Conservation (phyloP, 30 jellyfish, hydroid and myxozoan genomes). For the Rhopilema esculentum region DNA sequence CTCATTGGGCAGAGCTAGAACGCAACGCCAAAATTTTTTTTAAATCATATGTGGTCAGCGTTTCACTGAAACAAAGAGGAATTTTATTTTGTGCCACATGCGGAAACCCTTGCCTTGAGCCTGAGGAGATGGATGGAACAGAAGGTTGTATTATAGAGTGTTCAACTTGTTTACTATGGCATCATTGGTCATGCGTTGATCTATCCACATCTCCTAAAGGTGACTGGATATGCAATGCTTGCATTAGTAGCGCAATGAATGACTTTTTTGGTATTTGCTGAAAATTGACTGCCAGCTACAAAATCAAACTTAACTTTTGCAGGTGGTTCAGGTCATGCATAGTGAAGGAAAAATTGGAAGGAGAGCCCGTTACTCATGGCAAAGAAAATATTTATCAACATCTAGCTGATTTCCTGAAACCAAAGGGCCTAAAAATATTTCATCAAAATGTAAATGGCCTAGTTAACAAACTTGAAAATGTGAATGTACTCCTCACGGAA, state of each 20-base stretch:
- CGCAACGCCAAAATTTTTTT: slow-evolving; percentile 20
- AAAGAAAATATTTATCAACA: slow-evolving; percentile 1
- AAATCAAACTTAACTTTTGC: no score
- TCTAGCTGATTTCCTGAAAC: slow-evolving; percentile 28
- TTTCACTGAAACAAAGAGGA: slow-evolving; percentile 6
- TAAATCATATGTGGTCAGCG: slow-evolving; percentile 18
- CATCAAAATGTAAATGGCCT: slow-evolving; percentile 30
- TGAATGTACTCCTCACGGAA: slow-evolving; percentile 36
- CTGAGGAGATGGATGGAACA: background rate
- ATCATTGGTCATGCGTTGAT: slow-evolving; percentile 18
- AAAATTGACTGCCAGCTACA: background rate
- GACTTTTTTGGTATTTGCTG: background rate
- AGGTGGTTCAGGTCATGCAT: slow-evolving; percentile 18
- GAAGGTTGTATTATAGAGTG: background rate
- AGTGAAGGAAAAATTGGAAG: slow-evolving; percentile 4
- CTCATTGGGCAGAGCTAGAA: slow-evolving; percentile 10
- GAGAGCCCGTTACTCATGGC: slow-evolving; percentile 19
- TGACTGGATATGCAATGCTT: background rate
- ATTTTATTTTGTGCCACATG: slow-evolving; percentile 11
- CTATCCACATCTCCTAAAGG: background rate
- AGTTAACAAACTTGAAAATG: slow-evolving; percentile 2
- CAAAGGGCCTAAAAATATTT: slow-evolving; percentile 23
- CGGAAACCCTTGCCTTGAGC: slow-evolving; percentile 23
- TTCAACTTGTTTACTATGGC: background rate
- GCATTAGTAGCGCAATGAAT: background rate